Percentiles rank a stretch among this genome's conserved stretches.
These are phyloP conservation scores for Xiphophorus birchmanni DNA, from an alignment of 2,797 vertebrate genomes.

Conservation along the genomic window DNA sequence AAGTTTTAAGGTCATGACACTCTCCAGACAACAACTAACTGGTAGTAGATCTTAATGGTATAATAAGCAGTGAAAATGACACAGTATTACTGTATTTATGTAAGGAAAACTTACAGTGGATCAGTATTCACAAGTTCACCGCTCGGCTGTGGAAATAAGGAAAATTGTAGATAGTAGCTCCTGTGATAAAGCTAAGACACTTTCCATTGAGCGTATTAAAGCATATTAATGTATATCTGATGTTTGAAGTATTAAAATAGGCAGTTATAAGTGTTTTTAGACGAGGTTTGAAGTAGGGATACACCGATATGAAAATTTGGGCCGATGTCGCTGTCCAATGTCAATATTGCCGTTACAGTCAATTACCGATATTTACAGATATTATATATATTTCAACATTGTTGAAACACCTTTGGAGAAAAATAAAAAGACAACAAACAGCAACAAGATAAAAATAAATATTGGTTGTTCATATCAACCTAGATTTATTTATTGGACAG, in stretches of 20 bases:
- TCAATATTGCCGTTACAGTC: no score
- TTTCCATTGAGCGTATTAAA: no score
- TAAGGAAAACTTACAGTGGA: background rate
- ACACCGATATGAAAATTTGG: no score
- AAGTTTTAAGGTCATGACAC: background rate
- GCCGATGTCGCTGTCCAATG: no score
- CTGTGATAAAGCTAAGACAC: background rate
- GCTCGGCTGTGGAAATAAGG: background rate
- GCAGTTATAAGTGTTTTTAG: background rate
- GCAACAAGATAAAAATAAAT: no score
- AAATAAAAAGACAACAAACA: no score
- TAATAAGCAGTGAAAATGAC: background rate
- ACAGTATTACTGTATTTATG: background rate
- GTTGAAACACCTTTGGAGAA: no score
- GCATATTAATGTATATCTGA: background rate
- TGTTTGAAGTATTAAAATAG: background rate
- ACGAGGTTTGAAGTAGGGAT: no score
- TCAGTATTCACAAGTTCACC: background rate
- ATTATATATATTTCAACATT: no score
- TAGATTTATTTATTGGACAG: no score
- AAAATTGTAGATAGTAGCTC: background rate
- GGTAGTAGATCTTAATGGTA: background rate
- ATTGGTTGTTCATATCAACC: no score
- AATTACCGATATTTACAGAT: no score
- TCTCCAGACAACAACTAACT: background rate